Evolutionary conservation across 2,888 invertebrate species (phyloP), one percentile per base, ranked within the genome.

Genomic region (Salticus scenicus): DNA sequence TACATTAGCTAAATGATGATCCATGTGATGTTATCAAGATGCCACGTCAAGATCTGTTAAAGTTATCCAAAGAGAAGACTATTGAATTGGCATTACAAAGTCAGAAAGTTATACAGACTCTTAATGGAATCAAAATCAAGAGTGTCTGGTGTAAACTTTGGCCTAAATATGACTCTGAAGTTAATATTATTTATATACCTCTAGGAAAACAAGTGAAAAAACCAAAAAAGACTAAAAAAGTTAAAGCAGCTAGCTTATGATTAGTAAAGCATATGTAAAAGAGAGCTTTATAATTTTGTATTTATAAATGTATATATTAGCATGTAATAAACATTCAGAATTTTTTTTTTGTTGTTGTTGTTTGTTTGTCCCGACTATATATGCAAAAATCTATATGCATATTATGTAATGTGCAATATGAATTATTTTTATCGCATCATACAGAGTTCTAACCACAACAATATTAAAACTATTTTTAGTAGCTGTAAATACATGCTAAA

Each of bases 1-100:
- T 72, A 14, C 63, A 57, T 27, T 12, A 86, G 86, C 31, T 86
- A 17, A 86, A 86, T 86, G 86, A 80, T 1, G 80, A 75, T 1
- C 72, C 75, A 41, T 41, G 57, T 69, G 80, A 80, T 31, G 51
- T 24, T 10, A 80, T 80, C 8, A 20, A 47, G 0, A 66, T 86
- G 17, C 31, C 71, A 5, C 41, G 76, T 27, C 41, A 27, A 7
- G 80, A 86, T 27, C 70, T 80, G 14, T 30, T 72, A 20, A 64
- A 72, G 0, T 66, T 86, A 41, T n/a, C 79, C n/a, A 57, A 80
- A 24, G 72, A 80, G 20, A 41, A 80, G 12, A 76, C 76, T 1
- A 80, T 86, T 47, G 67, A 76, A 12, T n/a, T 67, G 5, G 76
- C 80, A 37, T 37, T 86, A 10, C 41, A 28, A 17, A 14, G 63